Evolutionary conservation across 2,888 invertebrate genomes (phyloP), one percentile per base, ranked within the genome.

Genomic region (Theretra japonica): DNA sequence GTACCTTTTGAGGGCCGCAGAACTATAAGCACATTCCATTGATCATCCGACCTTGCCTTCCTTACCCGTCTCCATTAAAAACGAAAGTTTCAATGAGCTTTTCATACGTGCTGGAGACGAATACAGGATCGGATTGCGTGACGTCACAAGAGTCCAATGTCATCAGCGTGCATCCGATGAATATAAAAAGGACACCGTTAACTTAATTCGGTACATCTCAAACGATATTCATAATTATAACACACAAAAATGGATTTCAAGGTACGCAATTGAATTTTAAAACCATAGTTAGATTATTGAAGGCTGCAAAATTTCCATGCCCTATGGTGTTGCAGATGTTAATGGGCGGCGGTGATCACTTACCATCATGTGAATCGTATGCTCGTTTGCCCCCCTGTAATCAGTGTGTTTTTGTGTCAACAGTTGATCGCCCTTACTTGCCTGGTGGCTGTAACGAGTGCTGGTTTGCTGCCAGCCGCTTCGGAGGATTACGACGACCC

Each of bases 201-300:
- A 75, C 80, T 83, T 77, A 72, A 81, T 84, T 81, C 80, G 80
- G 80, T 89, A 90, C 86, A 90, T 85, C 86, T 76, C 83, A 83
- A 83, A 84, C 81, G 83, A 78, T 77, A 76, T 82, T 82, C 80
- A 84, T 87, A 83, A 84, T 80, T 79, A 82, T 74, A 80, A 86
- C 84, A 80, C 80, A 81, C 72, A 78, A 87, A 86, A 85, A 91
- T 92, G 90, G 88, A 90, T 86, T 90, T 90, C 86, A 91, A 91
- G 90, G 90, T 91, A 88, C 59, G 68, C 68, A 48, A 8, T 50
- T 6, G 1, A 21, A 6, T 53, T 50, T 48, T 6, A 15, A 23
- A 53, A n/a, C n/a, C n/a, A n/a, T n/a, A 21, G 6, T 62, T 53
- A 0, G 17, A 0, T 8, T 48, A n/a, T n/a, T n/a, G n/a, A n/a